Evolutionary conservation across 1,140 invertebrate genomes (phyloP).

Genomic region (Lutraria rhynchaena): DNA sequence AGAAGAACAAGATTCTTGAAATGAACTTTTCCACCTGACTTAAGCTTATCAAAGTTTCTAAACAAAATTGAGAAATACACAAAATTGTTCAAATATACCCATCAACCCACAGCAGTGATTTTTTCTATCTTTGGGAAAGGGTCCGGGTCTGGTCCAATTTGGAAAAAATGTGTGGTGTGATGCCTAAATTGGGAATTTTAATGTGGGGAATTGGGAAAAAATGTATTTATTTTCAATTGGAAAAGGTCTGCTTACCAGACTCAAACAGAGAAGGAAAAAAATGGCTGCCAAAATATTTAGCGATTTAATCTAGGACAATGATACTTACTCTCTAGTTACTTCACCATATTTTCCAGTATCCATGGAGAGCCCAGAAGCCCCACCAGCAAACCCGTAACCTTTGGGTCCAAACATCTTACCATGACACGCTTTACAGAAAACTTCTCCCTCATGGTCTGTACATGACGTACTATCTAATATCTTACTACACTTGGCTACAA

Average conservation of each 20-base stretch:
- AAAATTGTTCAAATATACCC: no score
- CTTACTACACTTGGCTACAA: constrained; percentile 88
- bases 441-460: constrained; percentile 95
- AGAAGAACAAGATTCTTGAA: no score
- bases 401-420: constrained; percentile 95
- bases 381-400: constrained; percentile 92
- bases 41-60: no score
- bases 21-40: no score
- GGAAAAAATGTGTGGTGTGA: no score
- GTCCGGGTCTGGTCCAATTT: no score
- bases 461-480: constrained; percentile 96
- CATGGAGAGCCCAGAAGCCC: constrained; percentile 94
- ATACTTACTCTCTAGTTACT: constrained; percentile 66
- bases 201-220: no score
- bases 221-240: no score
- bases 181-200: no score
- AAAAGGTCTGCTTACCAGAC: no score
- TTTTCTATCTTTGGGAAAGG: neutral
- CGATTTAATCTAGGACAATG: neutral
- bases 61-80: no score
- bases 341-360: constrained; percentile 81
- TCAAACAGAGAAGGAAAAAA: neutral
- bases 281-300: neutral
- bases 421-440: constrained; percentile 97
- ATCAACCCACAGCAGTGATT: no score